Conservation (phyloP, 2,797 vertebrate genomes). For the Tragelaphus oryx region DNA sequence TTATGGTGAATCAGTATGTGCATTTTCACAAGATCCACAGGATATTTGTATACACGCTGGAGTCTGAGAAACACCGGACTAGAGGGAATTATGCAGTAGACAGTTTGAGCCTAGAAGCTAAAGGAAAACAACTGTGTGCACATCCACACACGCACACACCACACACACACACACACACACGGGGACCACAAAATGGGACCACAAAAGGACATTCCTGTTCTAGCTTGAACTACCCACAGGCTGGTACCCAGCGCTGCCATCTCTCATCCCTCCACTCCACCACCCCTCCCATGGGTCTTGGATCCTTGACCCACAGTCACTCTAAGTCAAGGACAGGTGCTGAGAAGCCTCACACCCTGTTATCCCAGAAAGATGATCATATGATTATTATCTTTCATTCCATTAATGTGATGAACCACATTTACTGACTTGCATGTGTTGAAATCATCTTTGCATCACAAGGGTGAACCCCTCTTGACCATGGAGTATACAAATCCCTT, state of each 20-base stretch:
- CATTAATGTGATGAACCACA: background rate
- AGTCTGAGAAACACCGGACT: background rate
- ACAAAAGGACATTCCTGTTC: background rate
- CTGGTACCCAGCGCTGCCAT: background rate
- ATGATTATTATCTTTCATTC: background rate
- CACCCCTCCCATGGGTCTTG: background rate
- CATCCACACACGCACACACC: fast-evolving
- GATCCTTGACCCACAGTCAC: background rate
- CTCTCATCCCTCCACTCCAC: background rate
- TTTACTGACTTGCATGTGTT: background rate
- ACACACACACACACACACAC: background rate
- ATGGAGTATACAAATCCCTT: background rate
- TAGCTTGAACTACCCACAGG: background rate
- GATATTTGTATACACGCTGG: background rate
- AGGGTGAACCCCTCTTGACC: background rate
- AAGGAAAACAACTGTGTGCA: background rate
- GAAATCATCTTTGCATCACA: background rate
- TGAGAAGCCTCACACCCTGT: background rate
- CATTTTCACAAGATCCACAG: background rate
- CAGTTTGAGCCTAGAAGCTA: background rate
- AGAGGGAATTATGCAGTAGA: background rate
- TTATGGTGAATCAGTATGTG: background rate
- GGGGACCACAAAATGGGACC: background rate
- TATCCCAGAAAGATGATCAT: background rate
- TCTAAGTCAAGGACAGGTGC: background rate